These are phyloP conservation scores for Aix galericulata DNA, from an alignment of 2,113 vertebrate genomes.

Conservation along the genomic window DNA sequence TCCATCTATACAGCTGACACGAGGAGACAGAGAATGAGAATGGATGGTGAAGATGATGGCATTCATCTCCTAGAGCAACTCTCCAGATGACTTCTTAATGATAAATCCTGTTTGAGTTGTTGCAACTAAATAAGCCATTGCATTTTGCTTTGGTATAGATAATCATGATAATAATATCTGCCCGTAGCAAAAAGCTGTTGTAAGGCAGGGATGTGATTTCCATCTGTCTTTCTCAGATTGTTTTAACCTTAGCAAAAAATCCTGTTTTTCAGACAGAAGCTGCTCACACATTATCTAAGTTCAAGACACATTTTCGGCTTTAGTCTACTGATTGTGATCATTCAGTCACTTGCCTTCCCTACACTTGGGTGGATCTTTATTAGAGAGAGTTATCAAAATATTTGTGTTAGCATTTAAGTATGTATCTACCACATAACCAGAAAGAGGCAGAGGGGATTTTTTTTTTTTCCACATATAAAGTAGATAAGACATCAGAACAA, in stretches of 20 bases:
- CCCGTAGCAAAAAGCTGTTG: background rate
- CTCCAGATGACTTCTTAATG: background rate
- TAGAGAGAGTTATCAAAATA: background rate
- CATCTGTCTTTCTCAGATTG: background rate
- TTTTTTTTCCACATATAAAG: background rate
- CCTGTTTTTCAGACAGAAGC: background rate
- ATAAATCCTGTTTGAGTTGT: background rate
- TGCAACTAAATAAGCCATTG: background rate
- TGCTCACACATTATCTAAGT: background rate
- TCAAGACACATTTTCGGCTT: background rate
- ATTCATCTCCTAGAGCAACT: background rate
- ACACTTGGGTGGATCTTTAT: background rate
- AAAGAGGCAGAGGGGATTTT: background rate
- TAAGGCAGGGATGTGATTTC: background rate
- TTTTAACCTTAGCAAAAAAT: background rate
- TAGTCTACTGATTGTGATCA: background rate
- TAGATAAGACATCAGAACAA: background rate
- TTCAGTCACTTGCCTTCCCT: background rate
- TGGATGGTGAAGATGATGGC: background rate
- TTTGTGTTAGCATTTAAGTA: background rate
- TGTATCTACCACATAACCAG: background rate
- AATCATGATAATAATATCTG: background rate
- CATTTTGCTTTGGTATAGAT: constrained; percentile 11
- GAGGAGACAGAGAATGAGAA: background rate
- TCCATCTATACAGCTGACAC: background rate